phyloP scores from a whole-genome alignment of 2,797 vertebrate species.

The Sebastolobus altivelis region DNA sequence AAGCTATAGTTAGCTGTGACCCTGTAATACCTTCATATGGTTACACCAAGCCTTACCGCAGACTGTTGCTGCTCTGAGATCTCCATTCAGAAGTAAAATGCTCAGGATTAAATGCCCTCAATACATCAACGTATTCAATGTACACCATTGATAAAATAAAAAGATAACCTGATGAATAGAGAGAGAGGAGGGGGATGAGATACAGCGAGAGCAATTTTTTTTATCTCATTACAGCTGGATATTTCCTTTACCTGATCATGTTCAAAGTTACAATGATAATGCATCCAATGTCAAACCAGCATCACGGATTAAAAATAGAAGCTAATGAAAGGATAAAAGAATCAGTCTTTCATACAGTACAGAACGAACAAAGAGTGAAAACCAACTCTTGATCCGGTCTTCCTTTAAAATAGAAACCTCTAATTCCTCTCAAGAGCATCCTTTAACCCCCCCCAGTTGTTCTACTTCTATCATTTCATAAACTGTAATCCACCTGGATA shows the following conservation, averaged over 20 bases:
- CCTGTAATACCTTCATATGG: slow-evolving; percentile 33
- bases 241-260: not conserved
- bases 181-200: not conserved
- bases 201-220: not conserved
- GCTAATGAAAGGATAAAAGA: not conserved
- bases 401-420: slow-evolving; percentile 7
- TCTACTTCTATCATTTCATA: slow-evolving; percentile 10
- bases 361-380: slow-evolving; percentile 6
- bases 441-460: slow-evolving; percentile 2
- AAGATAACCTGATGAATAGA: not conserved
- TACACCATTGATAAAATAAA: not conserved
- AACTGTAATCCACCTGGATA: slow-evolving; percentile 39
- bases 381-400: not conserved
- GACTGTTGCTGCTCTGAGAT: not conserved
- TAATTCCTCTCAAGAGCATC: not conserved
- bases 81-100: slow-evolving; percentile 10
- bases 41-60: slow-evolving; percentile 23
- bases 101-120: not conserved
- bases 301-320: not conserved
- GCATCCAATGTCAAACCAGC: not conserved
- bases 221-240: not conserved
- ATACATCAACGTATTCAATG: not conserved
- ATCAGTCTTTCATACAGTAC: not conserved
- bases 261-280: not conserved
- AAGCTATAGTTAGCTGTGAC: slow-evolving; percentile 61